phyloP scores from a whole-genome alignment of 2,888 invertebrate species.

The Diabrotica balteata region DNA sequence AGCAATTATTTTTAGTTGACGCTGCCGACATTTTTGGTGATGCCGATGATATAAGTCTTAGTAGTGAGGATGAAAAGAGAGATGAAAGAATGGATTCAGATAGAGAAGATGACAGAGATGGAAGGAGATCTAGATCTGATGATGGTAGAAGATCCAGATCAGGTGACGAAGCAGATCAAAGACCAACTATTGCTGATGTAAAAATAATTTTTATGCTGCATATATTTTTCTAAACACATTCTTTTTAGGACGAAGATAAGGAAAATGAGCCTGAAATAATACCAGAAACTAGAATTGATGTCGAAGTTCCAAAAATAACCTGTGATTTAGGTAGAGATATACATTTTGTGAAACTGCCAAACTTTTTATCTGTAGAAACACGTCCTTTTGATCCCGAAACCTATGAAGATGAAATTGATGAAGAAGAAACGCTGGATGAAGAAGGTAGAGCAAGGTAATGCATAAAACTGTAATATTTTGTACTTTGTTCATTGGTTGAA shows the following conservation, averaged over 20 bases:
- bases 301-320: constrained; percentile 94
- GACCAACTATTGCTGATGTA: constrained; percentile 45
- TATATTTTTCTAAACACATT: neutral
- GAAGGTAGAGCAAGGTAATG: constrained; percentile 87
- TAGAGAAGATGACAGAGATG: constrained; percentile 42
- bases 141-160: constrained; percentile 49
- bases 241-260: constrained; percentile 67
- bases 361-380: constrained; percentile 97
- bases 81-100: constrained; percentile 57
- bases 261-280: constrained; percentile 80
- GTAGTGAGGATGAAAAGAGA: constrained; percentile 76
- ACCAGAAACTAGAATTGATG: constrained; percentile 94
- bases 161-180: constrained; percentile 38
- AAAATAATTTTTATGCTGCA: neutral
- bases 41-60: constrained; percentile 84
- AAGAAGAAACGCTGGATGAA: constrained; percentile 96
- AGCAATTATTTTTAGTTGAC: constrained; percentile 62
- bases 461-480: too few relatives aligned
- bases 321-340: constrained; percentile 91
- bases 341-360: constrained; percentile 96
- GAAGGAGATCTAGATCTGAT: constrained; percentile 49
- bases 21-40: constrained; percentile 91
- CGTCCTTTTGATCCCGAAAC: constrained; percentile 93
- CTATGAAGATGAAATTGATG: constrained; percentile 98
- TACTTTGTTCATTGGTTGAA: too few relatives aligned